A percentile compares a stretch with the other conserved stretches of the same genome.
These are phyloP conservation scores for Cnemophilus loriae DNA, from an alignment of 2,113 vertebrate species.

Conservation along the genomic window DNA sequence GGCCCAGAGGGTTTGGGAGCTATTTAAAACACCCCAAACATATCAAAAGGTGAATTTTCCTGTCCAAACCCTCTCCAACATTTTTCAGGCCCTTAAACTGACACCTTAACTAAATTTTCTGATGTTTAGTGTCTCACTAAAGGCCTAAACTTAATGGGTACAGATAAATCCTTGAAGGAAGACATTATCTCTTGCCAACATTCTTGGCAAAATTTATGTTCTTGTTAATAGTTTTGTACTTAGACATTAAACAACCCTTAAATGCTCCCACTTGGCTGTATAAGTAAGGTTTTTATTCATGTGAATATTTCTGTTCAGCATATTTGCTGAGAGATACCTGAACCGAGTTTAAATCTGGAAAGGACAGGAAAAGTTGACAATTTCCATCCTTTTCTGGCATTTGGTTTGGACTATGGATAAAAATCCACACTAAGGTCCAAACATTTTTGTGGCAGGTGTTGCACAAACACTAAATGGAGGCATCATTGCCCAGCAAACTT, in stretches of 20 bases:
- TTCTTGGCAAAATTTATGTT: background rate
- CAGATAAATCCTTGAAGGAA: constrained; percentile 6
- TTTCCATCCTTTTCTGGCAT: background rate
- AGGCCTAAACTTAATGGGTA: background rate
- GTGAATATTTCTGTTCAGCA: background rate
- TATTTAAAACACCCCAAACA: background rate
- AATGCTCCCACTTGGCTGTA: background rate
- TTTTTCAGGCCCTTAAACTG: background rate
- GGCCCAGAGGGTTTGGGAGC: background rate
- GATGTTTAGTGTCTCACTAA: background rate
- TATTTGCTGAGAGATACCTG: background rate
- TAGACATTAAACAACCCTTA: background rate
- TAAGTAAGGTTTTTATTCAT: background rate
- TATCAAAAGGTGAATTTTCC: background rate
- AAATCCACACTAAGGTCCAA: background rate
- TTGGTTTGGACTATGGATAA: background rate
- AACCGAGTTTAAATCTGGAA: background rate
- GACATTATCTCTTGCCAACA: background rate
- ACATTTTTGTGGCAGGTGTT: background rate
- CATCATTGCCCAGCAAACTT: background rate
- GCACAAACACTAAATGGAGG: background rate
- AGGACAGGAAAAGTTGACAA: background rate
- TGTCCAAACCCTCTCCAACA: background rate
- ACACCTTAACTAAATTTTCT: background rate
- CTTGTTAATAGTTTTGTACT: background rate